These are phyloP conservation scores for Drosophila sordidapex DNA, from an alignment of 2,888 invertebrate genomes.

Conservation along the genomic window DNA sequence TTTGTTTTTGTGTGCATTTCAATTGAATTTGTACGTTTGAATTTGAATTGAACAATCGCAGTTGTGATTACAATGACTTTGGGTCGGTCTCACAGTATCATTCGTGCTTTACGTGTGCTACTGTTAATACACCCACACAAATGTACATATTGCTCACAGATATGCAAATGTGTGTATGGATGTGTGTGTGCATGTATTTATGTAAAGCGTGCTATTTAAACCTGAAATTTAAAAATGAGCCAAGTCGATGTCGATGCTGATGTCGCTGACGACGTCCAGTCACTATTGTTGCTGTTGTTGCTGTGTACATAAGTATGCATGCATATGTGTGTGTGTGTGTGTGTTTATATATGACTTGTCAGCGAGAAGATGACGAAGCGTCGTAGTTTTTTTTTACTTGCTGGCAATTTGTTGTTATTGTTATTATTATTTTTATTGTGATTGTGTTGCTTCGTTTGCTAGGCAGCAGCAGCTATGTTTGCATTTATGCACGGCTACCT, in stretches of 20 bases:
- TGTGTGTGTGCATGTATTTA: neutral
- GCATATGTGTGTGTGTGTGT: neutral
- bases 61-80: slow-evolving; percentile 4
- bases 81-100: slow-evolving; percentile 10
- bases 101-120: slow-evolving; percentile 28
- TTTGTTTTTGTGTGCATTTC: neutral
- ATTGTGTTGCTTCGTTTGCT: slow-evolving; percentile 53
- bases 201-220: slow-evolving; percentile 66
- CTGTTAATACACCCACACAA: neutral
- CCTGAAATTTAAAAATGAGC: slow-evolving; percentile 63
- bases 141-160: slow-evolving; percentile 8
- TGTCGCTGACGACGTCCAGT: slow-evolving; percentile 50
- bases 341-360: slow-evolving; percentile 14
- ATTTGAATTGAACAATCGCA: slow-evolving; percentile 4
- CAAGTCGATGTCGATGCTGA: slow-evolving; percentile 22
- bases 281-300: slow-evolving; percentile 47
- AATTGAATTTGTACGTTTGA: neutral
- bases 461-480: slow-evolving; percentile 28
- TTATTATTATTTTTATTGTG: slow-evolving; percentile 40
- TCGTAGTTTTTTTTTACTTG: slow-evolving; percentile 38
- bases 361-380: slow-evolving; percentile 67
- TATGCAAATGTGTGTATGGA: slow-evolving; percentile 21
- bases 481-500: slow-evolving; percentile 13
- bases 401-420: slow-evolving; percentile 47
- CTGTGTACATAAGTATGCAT: slow-evolving; percentile 15